A percentile compares a stretch with the other conserved stretches of the same genome.
Conservation (phyloP, 1,140 invertebrate species). For the Polypedilum pembai region DNA sequence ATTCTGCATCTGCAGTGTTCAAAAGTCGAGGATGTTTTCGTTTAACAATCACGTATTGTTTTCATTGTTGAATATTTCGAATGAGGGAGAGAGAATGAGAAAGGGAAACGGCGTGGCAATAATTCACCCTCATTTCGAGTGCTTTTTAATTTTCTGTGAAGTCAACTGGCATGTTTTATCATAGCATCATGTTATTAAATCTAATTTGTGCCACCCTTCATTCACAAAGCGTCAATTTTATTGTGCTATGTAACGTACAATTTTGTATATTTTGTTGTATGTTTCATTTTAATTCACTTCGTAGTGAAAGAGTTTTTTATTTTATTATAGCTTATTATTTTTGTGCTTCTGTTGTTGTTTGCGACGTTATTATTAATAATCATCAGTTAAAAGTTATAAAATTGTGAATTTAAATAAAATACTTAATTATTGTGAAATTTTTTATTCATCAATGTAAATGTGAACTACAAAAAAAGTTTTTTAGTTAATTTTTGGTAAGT, state of each 20-base stretch:
- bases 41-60: neutral
- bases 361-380: no score
- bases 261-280: neutral
- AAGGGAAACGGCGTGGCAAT: neutral
- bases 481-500: no score
- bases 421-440: neutral
- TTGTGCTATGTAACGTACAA: neutral
- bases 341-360: neutral
- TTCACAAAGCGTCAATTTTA: neutral
- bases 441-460: no score
- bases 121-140: conserved; percentile 21
- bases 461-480: no score
- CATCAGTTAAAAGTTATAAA: no score
- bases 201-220: conserved; percentile 24
- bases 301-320: neutral
- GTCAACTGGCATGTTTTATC: neutral
- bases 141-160: conserved; percentile 24
- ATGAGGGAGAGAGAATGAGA: no score
- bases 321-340: neutral
- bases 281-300: neutral
- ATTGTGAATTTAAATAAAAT: no score
- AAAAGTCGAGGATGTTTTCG: neutral
- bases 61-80: neutral
- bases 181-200: conserved; percentile 23
- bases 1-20: no score